Percentiles rank a stretch among this genome's conserved stretches.
These are phyloP conservation scores for Athrips mouffetella DNA, from an alignment of 2,888 invertebrate genomes.

Conservation along the genomic window DNA sequence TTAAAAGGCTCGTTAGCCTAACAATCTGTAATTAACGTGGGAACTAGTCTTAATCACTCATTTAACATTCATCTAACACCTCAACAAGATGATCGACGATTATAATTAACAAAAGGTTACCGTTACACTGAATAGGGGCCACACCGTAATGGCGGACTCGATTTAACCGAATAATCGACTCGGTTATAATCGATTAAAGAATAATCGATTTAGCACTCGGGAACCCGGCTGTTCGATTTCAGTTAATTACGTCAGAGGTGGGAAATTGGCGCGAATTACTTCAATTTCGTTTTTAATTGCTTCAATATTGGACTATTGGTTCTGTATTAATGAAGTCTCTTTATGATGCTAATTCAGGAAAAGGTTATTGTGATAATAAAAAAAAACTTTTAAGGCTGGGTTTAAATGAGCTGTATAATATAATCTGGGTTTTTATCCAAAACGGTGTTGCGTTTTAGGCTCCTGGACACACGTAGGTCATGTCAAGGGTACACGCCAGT, in stretches of 20 bases:
- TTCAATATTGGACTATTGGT: background rate
- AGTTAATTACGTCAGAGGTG: background rate
- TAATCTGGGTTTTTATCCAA: too few species aligned
- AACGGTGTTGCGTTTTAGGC: too few species aligned
- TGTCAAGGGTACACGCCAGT: too few species aligned
- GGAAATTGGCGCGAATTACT: conserved; percentile 3
- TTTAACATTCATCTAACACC: background rate
- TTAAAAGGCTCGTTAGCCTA: too few species aligned
- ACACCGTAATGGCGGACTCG: background rate
- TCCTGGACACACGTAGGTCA: too few species aligned
- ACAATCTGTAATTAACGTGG: too few species aligned
- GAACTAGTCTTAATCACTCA: background rate
- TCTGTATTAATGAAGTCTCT: too few species aligned
- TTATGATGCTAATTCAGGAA: too few species aligned
- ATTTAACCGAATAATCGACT: conserved; percentile 4
- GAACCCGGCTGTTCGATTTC: background rate
- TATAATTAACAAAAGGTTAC: background rate
- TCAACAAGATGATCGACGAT: background rate
- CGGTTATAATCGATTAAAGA: conserved; percentile 1
- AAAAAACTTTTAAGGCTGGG: too few species aligned
- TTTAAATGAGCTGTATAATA: too few species aligned
- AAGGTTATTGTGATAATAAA: too few species aligned
- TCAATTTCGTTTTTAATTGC: background rate
- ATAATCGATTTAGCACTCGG: background rate
- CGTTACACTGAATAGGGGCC: background rate